Percentiles rank a stretch among this genome's conserved stretches.
Evolutionary conservation across 2,113 vertebrate species (phyloP).

Genomic region (Lutjanus erythropterus): DNA sequence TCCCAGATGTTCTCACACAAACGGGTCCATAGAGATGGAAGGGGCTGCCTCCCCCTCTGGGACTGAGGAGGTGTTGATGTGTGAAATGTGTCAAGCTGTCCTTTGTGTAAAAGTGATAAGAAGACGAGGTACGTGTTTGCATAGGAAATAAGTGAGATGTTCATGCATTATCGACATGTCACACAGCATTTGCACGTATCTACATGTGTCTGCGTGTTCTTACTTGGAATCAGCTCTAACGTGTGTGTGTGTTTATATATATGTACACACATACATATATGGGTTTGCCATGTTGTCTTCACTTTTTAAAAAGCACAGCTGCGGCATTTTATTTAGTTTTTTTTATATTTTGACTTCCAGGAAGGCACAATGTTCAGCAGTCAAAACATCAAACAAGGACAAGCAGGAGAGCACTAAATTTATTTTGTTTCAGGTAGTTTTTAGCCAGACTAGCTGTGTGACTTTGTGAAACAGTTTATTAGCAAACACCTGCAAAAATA

Average conservation of each 20-base stretch:
- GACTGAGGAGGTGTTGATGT: conserved; percentile 56
- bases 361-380: conserved; percentile 6
- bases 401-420: neutral
- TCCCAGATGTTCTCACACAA: conserved; percentile 67
- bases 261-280: no score
- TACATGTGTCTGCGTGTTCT: neutral
- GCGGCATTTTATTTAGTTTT: neutral
- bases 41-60: conserved; percentile 15
- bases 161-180: conserved; percentile 20
- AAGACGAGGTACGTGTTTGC: conserved; percentile 51
- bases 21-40: neutral
- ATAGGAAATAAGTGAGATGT: conserved; percentile 53
- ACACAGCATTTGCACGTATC: conserved; percentile 7
- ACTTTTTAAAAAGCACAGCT: neutral
- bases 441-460: fast-evolving
- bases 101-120: conserved; percentile 63
- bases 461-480: no score
- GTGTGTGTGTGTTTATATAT: no score
- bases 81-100: conserved; percentile 68
- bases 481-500: no score
- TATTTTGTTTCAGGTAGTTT: neutral
- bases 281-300: neutral
- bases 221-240: conserved; percentile 1
- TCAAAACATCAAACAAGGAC: conserved; percentile 44
- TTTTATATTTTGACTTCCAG: conserved; percentile 39